Evolutionary conservation across 2,797 vertebrate species (phyloP), one percentile per base, ranked within the genome.

Genomic region (Vipera latastei): DNA sequence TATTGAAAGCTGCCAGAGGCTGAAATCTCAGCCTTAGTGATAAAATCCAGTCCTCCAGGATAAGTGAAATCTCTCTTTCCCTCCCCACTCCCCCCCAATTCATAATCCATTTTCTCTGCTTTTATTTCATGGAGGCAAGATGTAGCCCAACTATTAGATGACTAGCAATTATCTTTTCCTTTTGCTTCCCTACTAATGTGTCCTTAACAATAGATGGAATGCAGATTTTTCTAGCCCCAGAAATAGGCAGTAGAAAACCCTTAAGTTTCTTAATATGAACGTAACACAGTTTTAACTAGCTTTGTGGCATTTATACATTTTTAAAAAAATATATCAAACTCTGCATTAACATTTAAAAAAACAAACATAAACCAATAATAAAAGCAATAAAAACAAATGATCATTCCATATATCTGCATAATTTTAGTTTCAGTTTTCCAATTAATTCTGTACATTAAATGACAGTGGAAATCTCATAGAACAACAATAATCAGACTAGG

Each of bases 71-170:
- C 0, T 28, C 18, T 88, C 12, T 51, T 57, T 32, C 25, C 63
- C n/a, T 59, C 12, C 14, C 11, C 13, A 18, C 6, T 18, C n/a
- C 9, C 38, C 25, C 4, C 11, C 20, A 18, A 26, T 18, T 8
- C 63, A 88, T 14, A 53, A 38, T 91, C 69, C 61, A 86, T 90
- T 90, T 92, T 93, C 93, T 91, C 20, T 92, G 26, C 56, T 92
- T 93, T 92, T 55, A 92, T 94, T 94, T 92, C 92, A 92, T 92
- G 85, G 26, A 51, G 44, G 78, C 26, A 92, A 57, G 14, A 93
- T 89, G 90, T 89, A 78, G 89, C 13, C 55, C 63, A 86, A 87
- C 7, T 48, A 48, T 73, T n/a, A 4, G 51, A 48, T 85, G 28
- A 32, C 38, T 61, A 90, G 65, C 28, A 57, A 48, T 44, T 44